A percentile compares a stretch with the other conserved stretches of the same genome.
Evolutionary conservation across 2,888 invertebrate genomes (phyloP).

Genomic region (Diarsia dahlii): DNA sequence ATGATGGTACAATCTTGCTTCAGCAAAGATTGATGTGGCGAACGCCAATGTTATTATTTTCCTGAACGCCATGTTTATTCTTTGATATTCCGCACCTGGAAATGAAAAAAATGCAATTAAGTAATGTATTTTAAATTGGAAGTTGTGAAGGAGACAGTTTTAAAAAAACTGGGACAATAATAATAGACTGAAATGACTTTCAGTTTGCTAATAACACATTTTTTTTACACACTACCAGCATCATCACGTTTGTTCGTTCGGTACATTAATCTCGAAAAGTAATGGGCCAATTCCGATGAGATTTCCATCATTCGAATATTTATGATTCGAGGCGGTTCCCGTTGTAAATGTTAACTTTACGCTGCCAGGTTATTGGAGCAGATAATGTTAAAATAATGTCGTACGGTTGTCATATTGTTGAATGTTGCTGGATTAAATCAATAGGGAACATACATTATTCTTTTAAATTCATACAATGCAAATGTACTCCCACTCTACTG

Average conservation of each 20-base stretch:
- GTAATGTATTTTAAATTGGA: not conserved
- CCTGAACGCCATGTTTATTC: conserved; percentile 76
- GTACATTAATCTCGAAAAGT: conserved; percentile 34
- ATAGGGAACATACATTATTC: not conserved
- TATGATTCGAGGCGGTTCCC: conserved; percentile 35
- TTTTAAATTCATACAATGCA: not conserved
- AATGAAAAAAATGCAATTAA: conserved; percentile 63
- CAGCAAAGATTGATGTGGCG: conserved; percentile 73
- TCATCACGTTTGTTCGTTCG: not conserved
- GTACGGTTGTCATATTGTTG: not conserved
- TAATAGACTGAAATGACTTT: too few species aligned
- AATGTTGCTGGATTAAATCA: conserved; percentile 1
- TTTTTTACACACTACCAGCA: too few species aligned
- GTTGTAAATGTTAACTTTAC: conserved; percentile 57
- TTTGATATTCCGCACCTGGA: conserved; percentile 73
- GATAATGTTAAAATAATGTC: conserved; percentile 48
- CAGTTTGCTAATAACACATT: too few species aligned
- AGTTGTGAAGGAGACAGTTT: too few species aligned
- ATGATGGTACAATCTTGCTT: conserved; percentile 75
- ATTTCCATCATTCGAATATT: conserved; percentile 50
- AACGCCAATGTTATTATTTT: conserved; percentile 75
- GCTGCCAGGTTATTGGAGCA: conserved; percentile 32
- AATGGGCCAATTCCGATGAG: conserved; percentile 39
- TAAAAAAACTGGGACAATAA: not conserved
- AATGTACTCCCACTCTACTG: too few species aligned